Percentiles rank a stretch among this genome's conserved stretches.
phyloP scores from a whole-genome alignment of 2,888 invertebrate genomes.

The Pseudanteris insignis region DNA sequence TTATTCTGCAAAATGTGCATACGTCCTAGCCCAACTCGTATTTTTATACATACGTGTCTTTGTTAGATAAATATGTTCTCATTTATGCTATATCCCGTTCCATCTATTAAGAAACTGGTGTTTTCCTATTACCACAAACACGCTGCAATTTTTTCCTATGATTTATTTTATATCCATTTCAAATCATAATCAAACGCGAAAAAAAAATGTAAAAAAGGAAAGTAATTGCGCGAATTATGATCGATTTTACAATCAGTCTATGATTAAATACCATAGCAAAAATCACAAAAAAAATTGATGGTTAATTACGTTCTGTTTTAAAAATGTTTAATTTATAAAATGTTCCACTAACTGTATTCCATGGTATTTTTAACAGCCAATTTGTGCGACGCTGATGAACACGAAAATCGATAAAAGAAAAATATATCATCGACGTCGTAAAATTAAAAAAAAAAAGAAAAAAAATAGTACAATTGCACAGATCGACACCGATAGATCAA shows the following conservation, averaged over 20 bases:
- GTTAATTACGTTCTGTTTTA: slow-evolving; percentile 28
- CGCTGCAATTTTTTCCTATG: slow-evolving; percentile 23
- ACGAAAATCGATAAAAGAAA: slow-evolving; percentile 2
- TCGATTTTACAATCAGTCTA: slow-evolving; percentile 37
- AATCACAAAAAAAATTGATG: slow-evolving; percentile 30
- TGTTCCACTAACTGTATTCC: slow-evolving; percentile 28
- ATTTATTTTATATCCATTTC: slow-evolving; percentile 31
- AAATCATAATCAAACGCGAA: slow-evolving; percentile 36
- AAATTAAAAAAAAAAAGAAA: no score
- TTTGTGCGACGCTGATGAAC: slow-evolving; percentile 21
- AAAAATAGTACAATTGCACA: slow-evolving; percentile 21
- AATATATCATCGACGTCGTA: slow-evolving; percentile 9
- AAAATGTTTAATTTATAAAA: slow-evolving; percentile 39
- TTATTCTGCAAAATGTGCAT: slow-evolving; percentile 18
- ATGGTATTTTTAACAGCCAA: slow-evolving; percentile 27
- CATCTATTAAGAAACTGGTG: slow-evolving; percentile 25
- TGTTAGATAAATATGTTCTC: slow-evolving; percentile 42
- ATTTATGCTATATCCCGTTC: slow-evolving; percentile 30
- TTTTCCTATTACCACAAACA: slow-evolving; percentile 25
- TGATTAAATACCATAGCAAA: slow-evolving; percentile 42
- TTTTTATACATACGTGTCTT: slow-evolving; percentile 28
- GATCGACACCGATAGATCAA: slow-evolving; percentile 11
- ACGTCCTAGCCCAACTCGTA: slow-evolving; percentile 26
- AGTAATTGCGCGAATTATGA: slow-evolving; percentile 20
- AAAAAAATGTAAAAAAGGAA: slow-evolving; percentile 22